Evolutionary conservation across 2,113 vertebrate species (phyloP).

Genomic region (Bos taurus): DNA sequence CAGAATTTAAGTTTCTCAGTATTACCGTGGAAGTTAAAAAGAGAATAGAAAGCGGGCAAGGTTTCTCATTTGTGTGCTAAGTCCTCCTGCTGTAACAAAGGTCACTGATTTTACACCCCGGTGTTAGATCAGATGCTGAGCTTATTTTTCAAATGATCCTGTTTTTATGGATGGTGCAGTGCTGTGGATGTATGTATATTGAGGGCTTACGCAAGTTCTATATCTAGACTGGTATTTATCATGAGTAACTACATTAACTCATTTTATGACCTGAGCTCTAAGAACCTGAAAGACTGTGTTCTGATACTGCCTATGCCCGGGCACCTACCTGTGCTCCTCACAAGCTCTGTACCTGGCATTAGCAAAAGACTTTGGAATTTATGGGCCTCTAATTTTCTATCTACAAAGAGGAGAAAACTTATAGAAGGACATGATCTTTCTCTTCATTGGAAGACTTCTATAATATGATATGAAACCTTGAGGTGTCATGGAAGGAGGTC

Average conservation of each 20-base stretch:
- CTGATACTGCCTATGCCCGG: rapidly evolving
- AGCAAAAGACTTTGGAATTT: not conserved
- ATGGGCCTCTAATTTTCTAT: not conserved
- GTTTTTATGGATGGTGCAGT: conserved; percentile 1
- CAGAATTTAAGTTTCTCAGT: not conserved
- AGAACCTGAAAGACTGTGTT: not conserved
- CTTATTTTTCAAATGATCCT: not conserved
- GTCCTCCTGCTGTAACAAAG: conserved; percentile 46
- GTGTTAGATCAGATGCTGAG: conserved; percentile 1
- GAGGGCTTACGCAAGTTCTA: not conserved
- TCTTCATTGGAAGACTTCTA: not conserved
- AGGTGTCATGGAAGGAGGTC: not conserved
- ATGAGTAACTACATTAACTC: conserved; percentile 41
- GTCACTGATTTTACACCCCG: conserved; percentile 33
- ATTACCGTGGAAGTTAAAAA: not conserved
- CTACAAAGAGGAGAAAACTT: not conserved
- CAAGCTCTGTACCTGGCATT: not conserved
- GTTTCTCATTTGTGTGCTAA: not conserved
- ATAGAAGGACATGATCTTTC: not conserved
- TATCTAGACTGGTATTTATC: not conserved
- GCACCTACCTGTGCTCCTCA: not conserved
- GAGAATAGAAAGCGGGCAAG: not conserved
- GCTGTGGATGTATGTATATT: not conserved
- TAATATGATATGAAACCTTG: not conserved
- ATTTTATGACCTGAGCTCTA: conserved; percentile 1